Evolutionary conservation across 2,888 invertebrate species (phyloP), one percentile per base, ranked within the genome.

Genomic region (Ichneumoninae sp.): DNA sequence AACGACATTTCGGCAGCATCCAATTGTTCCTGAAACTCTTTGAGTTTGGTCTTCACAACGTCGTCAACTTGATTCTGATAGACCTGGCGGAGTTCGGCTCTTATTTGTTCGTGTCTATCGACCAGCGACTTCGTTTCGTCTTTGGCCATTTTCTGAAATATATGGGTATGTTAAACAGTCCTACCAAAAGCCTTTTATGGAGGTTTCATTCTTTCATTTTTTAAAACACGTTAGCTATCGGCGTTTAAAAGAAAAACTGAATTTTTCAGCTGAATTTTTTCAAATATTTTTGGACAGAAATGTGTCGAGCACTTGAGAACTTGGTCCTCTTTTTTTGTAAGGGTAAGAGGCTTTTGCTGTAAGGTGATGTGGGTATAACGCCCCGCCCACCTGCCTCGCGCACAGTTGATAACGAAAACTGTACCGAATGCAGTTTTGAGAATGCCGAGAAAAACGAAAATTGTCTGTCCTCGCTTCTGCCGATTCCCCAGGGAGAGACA

Each of bases 61-160:
- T 96, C 95, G 89, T 97, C 97, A 13, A 97, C 94, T 93, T 97
- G 97, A 87, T 96, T 96, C 93, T 97, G 97, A 90, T 97, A 97
- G 91, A 97, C 96, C 52, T 95, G 94, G 88, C 96, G 96, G 19
- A 97, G 93, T 83, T 97, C 96, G 13, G 94, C 93, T 90, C 96
- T 96, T 86, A 96, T 96, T 0, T 95, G 93, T 80, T 96, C 96
- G 66, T 95, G 91, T 66, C 95, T 95, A 52, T 95, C 95, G 62
- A 94, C 94, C 1, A 93, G 82, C 7, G 84, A 86, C 78, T 91
- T 91, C 0, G 89, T 86, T 86, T 94, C 93, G 30, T 94, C 94
- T 87, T 93, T 94, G 10, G 94, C 91, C 65, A 91, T 87, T 92
- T 93, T 94, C 95, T 95, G 86, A 44, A 60, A 78, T 80, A 77